Evolutionary conservation across 1,140 invertebrate genomes (phyloP).

Genomic region (Bombus superbus): DNA sequence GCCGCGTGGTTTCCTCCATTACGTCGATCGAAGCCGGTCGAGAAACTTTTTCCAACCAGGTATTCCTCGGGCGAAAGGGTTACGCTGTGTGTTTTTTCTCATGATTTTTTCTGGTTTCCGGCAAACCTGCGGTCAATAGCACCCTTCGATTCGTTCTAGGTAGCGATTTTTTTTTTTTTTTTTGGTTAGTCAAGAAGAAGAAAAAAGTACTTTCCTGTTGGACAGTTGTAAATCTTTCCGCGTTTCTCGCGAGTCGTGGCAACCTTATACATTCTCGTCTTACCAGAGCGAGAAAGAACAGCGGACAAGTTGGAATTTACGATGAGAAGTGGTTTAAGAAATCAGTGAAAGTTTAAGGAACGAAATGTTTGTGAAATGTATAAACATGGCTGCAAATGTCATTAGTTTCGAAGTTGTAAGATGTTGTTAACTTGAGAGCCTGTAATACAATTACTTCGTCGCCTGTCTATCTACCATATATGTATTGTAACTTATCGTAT

Average conservation of each 20-base stretch:
- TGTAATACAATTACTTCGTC: background rate
- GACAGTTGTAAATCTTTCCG: constrained; percentile 50
- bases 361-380: no score
- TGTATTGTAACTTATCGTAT: no score
- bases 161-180: constrained; percentile 49
- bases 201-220: constrained; percentile 21
- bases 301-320: no score
- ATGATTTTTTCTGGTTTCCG: constrained; percentile 71
- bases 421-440: no score
- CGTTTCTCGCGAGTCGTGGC: background rate
- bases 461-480: background rate
- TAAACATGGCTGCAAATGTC: background rate
- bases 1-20: constrained; percentile 64
- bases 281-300: background rate
- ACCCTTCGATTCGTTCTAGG: constrained; percentile 58
- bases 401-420: no score
- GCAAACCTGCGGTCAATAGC: constrained; percentile 36
- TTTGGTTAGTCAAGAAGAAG: background rate
- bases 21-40: background rate
- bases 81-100: constrained; percentile 48
- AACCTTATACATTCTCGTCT: background rate
- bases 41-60: constrained; percentile 5
- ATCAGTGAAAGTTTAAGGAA: no score
- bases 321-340: no score
- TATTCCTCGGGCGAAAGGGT: constrained; percentile 49